Evolutionary conservation across 2,888 invertebrate species (phyloP).

Genomic region (Melanophora roralis): DNA sequence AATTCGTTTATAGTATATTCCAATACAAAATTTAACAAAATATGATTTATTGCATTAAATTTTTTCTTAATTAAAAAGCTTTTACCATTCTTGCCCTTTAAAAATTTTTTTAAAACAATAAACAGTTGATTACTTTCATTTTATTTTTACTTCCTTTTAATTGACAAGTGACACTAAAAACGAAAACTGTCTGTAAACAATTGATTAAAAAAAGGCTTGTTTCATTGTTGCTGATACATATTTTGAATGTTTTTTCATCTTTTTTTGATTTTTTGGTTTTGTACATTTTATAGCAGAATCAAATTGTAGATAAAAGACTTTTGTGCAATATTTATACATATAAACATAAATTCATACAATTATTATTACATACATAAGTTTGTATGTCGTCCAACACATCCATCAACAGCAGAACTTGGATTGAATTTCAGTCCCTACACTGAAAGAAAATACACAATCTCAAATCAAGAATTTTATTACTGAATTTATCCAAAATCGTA

Average conservation of each 20-base stretch:
- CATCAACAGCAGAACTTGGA: conserved; percentile 43
- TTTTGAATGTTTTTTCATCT: background rate
- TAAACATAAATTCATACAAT: no score
- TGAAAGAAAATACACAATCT: no score
- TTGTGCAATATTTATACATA: background rate
- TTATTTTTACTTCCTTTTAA: background rate
- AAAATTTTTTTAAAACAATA: conserved; percentile 9
- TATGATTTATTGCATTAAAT: background rate
- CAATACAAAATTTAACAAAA: background rate
- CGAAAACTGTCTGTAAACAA: conserved; percentile 37
- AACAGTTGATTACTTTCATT: conserved; percentile 36
- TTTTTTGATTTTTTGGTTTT: background rate
- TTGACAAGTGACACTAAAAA: conserved; percentile 37
- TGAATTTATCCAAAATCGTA: no score
- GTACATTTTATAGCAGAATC: background rate
- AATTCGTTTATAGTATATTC: no score
- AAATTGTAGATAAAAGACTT: conserved; percentile 5
- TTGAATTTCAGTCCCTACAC: conserved; percentile 28
- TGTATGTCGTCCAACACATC: background rate
- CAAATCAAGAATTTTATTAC: no score
- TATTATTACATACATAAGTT: no score
- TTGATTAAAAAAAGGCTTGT: conserved; percentile 38
- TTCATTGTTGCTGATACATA: background rate
- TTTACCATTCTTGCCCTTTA: background rate
- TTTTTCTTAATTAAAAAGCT: background rate